Percentiles rank a stretch among this genome's conserved stretches.
phyloP scores from a whole-genome alignment of 2,888 invertebrate genomes.

The Acleris literana region DNA sequence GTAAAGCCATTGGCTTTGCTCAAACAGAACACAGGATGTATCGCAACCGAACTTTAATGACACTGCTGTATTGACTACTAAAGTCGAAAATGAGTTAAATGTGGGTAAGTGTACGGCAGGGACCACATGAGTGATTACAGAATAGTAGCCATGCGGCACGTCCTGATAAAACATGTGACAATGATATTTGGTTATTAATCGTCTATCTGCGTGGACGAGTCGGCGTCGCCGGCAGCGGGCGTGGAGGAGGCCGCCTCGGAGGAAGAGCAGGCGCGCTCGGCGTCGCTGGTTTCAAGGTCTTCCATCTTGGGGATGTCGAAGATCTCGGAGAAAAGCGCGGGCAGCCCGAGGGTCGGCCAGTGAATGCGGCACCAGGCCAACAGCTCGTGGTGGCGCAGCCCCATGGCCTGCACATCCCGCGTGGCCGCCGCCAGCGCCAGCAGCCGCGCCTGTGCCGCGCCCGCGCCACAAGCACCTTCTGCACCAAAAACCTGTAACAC shows the following conservation, averaged over 20 bases:
- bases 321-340: slow-evolving; percentile 97
- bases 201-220: slow-evolving; percentile 22
- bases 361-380: slow-evolving; percentile 95
- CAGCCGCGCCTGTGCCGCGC: slow-evolving; percentile 39
- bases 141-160: too few species aligned
- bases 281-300: slow-evolving; percentile 50
- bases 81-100: background rate
- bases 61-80: background rate
- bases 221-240: slow-evolving; percentile 1
- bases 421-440: slow-evolving; percentile 64
- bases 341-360: slow-evolving; percentile 93
- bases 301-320: slow-evolving; percentile 93
- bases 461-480: background rate
- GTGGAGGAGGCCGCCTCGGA: slow-evolving; percentile 33
- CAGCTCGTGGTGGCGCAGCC: slow-evolving; percentile 91
- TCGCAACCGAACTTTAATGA: slow-evolving; percentile 33
- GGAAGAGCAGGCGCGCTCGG: slow-evolving; percentile 42
- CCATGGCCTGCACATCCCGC: slow-evolving; percentile 90
- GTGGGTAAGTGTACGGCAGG: background rate
- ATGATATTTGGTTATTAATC: slow-evolving; percentile 7
- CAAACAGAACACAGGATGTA: background rate
- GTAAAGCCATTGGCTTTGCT: too few species aligned
- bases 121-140: too few species aligned
- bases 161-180: too few species aligned
- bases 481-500: slow-evolving; percentile 10